Evolutionary conservation across 2,797 vertebrate genomes (phyloP), one percentile per base, ranked within the genome.

Genomic region (Mastacembelus armatus): DNA sequence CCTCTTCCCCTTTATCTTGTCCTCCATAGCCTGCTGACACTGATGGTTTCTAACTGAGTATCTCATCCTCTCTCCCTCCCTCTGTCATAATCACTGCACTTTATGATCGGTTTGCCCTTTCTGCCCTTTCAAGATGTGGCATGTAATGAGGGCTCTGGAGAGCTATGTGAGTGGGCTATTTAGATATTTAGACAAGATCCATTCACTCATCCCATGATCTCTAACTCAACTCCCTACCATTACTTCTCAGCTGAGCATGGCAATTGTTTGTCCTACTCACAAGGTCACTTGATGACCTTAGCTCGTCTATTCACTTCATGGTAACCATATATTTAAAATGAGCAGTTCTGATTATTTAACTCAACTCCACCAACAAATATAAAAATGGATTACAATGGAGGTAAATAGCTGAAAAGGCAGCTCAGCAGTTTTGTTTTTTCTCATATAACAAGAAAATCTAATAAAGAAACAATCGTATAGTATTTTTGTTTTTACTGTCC

Each of bases 51-150:
- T 74, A 86, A 83, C 84, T 85, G 84, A 90, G 84, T 86, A 78
- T 89, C 84, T 89, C 74, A 84, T 83, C 76, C 71, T 69, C 63
- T 79, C 69, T 79, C 78, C 83, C 74, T 56, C 71, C 59, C 78
- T 85, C 83, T 89, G 85, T 90, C 87, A 92, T 91, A 93, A 92
- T 93, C 89, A 88, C 88, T 82, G 89, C 85, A 92, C 86, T 92
- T 92, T 93, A 92, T 92, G 91, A 92, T 92, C 87, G 72, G 78
- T 91, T 88, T 92, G 91, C 88, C 90, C 90, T 92, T 79, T 81
- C 70, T 92, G 90, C 91, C 90, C 92, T 92, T 93, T 93, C 87
- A 89, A 91, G 88, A 91, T 88, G 90, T 60, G 24, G 77, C 85
- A 66, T 88, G 88, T 93, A 94, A 93, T 92, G 90, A 92, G 91